phyloP scores from a whole-genome alignment of 2,797 vertebrate species.

The Phalloptychus januarius region DNA sequence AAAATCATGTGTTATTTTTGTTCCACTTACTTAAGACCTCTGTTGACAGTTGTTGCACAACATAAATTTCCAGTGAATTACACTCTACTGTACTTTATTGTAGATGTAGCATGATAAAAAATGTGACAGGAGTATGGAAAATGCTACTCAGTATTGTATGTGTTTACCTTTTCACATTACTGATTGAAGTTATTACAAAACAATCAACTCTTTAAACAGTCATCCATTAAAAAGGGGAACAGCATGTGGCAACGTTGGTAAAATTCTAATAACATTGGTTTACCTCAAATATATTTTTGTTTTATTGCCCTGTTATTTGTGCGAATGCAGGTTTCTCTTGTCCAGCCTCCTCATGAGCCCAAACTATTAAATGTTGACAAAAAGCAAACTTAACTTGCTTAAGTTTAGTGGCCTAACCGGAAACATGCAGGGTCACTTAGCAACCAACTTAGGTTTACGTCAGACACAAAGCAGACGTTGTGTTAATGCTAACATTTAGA shows the following conservation, averaged over 20 bases:
- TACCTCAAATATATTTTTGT: not conserved
- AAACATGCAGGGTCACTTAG: slow-evolving; percentile 16
- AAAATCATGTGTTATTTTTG: not conserved
- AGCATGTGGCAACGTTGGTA: not conserved
- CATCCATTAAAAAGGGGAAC: not conserved
- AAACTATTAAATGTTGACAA: not conserved
- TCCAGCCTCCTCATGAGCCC: not conserved
- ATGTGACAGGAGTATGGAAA: not conserved
- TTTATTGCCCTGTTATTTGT: slow-evolving; percentile 1
- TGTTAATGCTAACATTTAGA: slow-evolving; percentile 13
- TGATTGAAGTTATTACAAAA: not conserved
- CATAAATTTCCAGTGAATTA: not conserved
- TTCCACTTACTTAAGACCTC: not conserved
- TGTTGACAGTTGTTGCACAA: not conserved
- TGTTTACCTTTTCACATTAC: not conserved
- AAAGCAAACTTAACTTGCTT: not conserved
- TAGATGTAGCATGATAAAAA: not conserved
- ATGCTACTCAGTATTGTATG: not conserved
- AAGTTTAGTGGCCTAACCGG: not conserved
- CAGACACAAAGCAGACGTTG: slow-evolving; percentile 26
- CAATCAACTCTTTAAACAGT: not conserved
- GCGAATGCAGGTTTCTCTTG: slow-evolving; percentile 1
- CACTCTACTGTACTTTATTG: not conserved
- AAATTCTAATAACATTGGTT: not conserved
- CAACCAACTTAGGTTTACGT: not conserved